Evolutionary conservation across 1,140 invertebrate species (phyloP).

Genomic region (Polyergus mexicanus): DNA sequence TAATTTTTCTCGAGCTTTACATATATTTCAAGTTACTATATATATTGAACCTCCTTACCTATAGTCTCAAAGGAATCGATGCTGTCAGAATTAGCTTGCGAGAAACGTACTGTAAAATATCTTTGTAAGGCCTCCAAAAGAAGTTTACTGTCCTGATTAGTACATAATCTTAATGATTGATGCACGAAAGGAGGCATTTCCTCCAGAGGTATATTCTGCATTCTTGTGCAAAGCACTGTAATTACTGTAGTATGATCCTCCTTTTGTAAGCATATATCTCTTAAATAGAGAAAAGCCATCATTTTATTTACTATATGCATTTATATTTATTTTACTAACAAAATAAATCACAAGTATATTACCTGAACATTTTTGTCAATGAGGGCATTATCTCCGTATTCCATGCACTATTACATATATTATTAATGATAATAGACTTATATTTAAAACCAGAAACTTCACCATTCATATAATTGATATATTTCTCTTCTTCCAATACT

Average conservation of each 20-base stretch:
- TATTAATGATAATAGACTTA: constrained; percentile 84
- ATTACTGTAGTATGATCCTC: constrained; percentile 83
- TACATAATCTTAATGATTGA: constrained; percentile 84
- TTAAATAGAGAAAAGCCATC: constrained; percentile 65
- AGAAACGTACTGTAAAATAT: constrained; percentile 83
- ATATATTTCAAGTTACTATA: constrained; percentile 1
- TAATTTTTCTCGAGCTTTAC: not conserved
- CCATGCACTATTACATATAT: constrained; percentile 83
- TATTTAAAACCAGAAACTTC: constrained; percentile 84
- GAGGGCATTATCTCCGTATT: constrained; percentile 81
- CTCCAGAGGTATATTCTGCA: constrained; percentile 77
- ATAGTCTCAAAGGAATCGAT: constrained; percentile 73
- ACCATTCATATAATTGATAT: constrained; percentile 80
- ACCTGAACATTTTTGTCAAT: constrained; percentile 86
- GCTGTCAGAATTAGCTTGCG: constrained; percentile 63
- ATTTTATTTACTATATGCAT: constrained; percentile 17
- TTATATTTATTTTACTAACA: not conserved
- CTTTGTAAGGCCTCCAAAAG: constrained; percentile 82
- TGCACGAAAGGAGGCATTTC: constrained; percentile 87
- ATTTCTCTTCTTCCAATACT: constrained; percentile 84
- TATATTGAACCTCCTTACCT: constrained; percentile 66
- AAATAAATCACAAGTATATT: constrained; percentile 45
- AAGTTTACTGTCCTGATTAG: constrained; percentile 77
- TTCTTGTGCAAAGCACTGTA: constrained; percentile 80
- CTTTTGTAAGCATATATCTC: constrained; percentile 82